Evolutionary conservation across 2,113 vertebrate genomes (phyloP).

Genomic region (Dipodomys ordii): DNA sequence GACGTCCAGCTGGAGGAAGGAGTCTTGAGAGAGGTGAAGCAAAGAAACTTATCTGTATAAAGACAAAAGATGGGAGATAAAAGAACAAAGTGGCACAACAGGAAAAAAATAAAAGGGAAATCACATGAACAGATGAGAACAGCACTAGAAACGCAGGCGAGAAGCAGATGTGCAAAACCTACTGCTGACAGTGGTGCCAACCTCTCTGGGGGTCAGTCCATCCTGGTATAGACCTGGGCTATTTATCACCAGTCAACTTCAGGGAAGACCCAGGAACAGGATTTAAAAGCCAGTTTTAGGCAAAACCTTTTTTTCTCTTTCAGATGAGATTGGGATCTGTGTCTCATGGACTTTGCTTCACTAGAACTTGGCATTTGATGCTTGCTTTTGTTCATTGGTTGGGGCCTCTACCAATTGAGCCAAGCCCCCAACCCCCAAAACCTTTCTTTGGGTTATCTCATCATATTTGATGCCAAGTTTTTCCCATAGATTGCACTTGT

Average conservation of each 20-base stretch:
- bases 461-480: neutral
- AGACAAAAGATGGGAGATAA: conserved; percentile 87
- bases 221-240: neutral
- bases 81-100: conserved; percentile 81
- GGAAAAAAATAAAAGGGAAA: conserved; percentile 51
- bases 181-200: conserved; percentile 5
- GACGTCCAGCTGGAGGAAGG: conserved; percentile 90
- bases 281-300: neutral
- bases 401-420: no score
- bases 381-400: no score
- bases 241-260: no score
- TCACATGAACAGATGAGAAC: neutral
- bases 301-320: neutral
- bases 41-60: conserved; percentile 97
- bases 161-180: conserved; percentile 60
- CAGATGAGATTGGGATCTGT: no score
- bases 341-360: no score
- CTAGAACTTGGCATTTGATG: no score
- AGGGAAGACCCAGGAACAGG: neutral
- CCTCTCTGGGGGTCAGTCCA: neutral
- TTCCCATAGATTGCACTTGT: neutral
- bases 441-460: neutral
- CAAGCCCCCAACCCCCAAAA: no score
- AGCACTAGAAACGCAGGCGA: conserved; percentile 44
- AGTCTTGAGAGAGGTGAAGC: conserved; percentile 93